Evolutionary conservation across 2,888 invertebrate genomes (phyloP).

Genomic region (Pollenia griseotomentosa): DNA sequence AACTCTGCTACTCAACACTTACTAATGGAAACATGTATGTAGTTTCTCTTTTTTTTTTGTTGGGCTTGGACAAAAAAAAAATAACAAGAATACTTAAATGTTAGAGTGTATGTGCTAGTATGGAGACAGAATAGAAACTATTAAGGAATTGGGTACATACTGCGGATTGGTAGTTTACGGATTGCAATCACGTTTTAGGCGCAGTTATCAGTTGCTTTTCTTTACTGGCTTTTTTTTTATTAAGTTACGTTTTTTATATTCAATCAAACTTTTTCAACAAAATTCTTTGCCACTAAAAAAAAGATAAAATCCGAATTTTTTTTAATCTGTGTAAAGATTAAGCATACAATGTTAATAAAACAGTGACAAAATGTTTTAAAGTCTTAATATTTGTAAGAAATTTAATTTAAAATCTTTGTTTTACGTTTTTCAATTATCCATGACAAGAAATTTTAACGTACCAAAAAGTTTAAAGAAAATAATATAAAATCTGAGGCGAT

Average conservation of each 20-base stretch:
- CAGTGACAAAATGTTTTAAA: not conserved
- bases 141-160: constrained; percentile 52
- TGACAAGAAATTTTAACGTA: too few relatives aligned
- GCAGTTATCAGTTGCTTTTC: constrained; percentile 71
- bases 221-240: constrained; percentile 21
- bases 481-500: too few relatives aligned
- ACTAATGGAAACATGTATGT: constrained; percentile 51
- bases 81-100: too few relatives aligned
- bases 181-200: constrained; percentile 73
- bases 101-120: not conserved
- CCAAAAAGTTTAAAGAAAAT: too few relatives aligned
- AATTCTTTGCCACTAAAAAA: not conserved
- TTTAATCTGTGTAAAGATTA: not conserved
- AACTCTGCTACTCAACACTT: constrained; percentile 39
- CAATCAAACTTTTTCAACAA: constrained; percentile 48
- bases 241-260: constrained; percentile 36
- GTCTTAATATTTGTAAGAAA: not conserved
- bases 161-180: constrained; percentile 67
- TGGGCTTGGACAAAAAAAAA: constrained; percentile 43
- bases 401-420: not conserved
- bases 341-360: constrained; percentile 15
- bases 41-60: constrained; percentile 20
- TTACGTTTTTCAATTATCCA: too few relatives aligned
- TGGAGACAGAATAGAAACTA: constrained; percentile 23
- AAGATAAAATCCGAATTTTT: not conserved